Conservation (phyloP, 2,113 vertebrate species). For the Sitta europaea region DNA sequence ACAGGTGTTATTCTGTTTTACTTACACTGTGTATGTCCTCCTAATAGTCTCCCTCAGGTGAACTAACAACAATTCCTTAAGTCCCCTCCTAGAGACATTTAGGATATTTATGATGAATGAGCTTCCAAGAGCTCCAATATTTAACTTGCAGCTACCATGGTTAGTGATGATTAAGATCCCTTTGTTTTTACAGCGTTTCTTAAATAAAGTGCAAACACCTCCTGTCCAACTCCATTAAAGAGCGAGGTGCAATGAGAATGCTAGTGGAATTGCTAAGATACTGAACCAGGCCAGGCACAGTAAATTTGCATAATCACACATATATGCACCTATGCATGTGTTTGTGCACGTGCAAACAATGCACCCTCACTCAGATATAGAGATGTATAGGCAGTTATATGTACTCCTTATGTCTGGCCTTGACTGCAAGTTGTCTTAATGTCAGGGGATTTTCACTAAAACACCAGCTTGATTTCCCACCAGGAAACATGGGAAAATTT, state of each 20-base stretch:
- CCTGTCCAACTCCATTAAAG: background rate
- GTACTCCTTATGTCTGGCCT: background rate
- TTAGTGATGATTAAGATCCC: conserved; percentile 58
- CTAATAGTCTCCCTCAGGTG: background rate
- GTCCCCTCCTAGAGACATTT: background rate
- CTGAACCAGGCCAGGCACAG: background rate
- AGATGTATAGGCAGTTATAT: background rate
- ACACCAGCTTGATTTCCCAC: conserved; percentile 55
- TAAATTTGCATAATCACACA: background rate
- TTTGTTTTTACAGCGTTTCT: conserved; percentile 42
- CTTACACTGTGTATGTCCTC: background rate
- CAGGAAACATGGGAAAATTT: conserved; percentile 37
- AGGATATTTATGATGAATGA: conserved; percentile 27
- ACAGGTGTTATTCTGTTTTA: background rate
- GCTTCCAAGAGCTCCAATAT: conserved; percentile 16
- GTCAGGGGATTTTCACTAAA: conserved; percentile 28
- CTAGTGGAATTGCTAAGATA: background rate
- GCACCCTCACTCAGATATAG: background rate
- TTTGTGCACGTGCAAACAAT: background rate
- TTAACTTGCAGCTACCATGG: conserved; percentile 27
- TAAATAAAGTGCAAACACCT: conserved; percentile 30
- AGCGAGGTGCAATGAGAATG: background rate
- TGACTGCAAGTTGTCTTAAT: background rate
- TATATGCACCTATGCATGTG: background rate
- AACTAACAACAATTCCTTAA: background rate